A percentile compares a stretch with the other conserved stretches of the same genome.
These are phyloP conservation scores for Alouatta palliata DNA, from an alignment of 2,113 vertebrate genomes.

Conservation along the genomic window DNA sequence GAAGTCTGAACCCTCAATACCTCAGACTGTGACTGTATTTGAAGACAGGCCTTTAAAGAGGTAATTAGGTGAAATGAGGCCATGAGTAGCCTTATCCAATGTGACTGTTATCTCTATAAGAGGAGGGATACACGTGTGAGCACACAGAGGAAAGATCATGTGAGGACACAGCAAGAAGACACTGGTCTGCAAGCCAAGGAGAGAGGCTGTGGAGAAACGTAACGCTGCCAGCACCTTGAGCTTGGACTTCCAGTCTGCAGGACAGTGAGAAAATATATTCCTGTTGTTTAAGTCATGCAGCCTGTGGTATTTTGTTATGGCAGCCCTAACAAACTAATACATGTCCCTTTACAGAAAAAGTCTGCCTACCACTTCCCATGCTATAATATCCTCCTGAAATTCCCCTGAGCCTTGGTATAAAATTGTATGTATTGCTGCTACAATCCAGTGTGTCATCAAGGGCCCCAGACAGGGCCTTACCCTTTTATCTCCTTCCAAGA, in stretches of 20 bases:
- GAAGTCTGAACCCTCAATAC: neutral
- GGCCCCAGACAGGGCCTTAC: neutral
- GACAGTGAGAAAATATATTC: neutral
- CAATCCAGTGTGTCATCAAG: too few species aligned
- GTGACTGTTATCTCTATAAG: neutral
- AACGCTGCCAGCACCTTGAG: fast-evolving
- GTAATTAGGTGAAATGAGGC: neutral
- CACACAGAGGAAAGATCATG: neutral
- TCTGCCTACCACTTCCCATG: neutral
- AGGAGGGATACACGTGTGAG: neutral
- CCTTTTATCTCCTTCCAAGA: neutral
- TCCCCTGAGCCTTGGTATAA: neutral
- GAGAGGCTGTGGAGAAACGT: neutral
- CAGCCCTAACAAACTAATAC: neutral
- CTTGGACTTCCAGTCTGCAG: neutral
- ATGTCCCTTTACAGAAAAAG: neutral
- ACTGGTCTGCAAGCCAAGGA: neutral
- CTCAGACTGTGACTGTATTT: neutral
- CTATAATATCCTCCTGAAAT: neutral
- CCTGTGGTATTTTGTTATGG: neutral
- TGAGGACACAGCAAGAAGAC: fast-evolving
- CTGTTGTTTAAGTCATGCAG: neutral
- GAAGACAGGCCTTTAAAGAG: neutral
- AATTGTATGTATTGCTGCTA: neutral
- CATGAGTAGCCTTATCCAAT: too few species aligned